Percentiles rank a stretch among this genome's conserved stretches.
phyloP scores from a whole-genome alignment of 2,888 invertebrate species.

The Yponomeuta evonymella region DNA sequence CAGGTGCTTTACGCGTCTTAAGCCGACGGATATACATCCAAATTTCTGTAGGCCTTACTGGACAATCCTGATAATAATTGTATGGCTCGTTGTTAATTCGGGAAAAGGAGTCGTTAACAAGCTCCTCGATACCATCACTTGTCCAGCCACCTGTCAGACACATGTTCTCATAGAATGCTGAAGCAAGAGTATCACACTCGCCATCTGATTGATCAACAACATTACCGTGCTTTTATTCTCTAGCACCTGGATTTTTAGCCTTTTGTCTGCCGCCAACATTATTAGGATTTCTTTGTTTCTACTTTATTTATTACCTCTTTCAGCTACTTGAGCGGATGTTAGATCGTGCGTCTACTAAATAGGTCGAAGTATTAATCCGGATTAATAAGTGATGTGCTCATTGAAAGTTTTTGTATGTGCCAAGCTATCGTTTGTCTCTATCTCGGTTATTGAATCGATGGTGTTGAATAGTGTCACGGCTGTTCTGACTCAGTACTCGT shows the following conservation, averaged over 20 bases:
- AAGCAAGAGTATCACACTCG: too few species aligned
- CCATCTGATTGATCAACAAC: slow-evolving; percentile 43
- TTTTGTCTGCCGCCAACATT: slow-evolving; percentile 32
- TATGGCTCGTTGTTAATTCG: too few species aligned
- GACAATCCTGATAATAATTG: too few species aligned
- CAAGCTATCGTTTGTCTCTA: slow-evolving; percentile 20
- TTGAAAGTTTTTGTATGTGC: slow-evolving; percentile 17
- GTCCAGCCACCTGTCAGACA: too few species aligned
- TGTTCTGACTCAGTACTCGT: slow-evolving; percentile 15
- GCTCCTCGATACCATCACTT: too few species aligned
- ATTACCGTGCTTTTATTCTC: slow-evolving; percentile 40
- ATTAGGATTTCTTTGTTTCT: slow-evolving; percentile 17
- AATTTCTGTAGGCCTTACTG: too few species aligned
- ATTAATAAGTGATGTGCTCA: slow-evolving; percentile 18
- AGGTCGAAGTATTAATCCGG: slow-evolving; percentile 3
- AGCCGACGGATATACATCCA: too few species aligned
- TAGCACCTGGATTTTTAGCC: slow-evolving; percentile 23
- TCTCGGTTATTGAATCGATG: slow-evolving; percentile 28
- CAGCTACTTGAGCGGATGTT: background rate
- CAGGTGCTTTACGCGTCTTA: too few species aligned
- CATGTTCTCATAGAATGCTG: too few species aligned
- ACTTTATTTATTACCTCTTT: slow-evolving; percentile 11
- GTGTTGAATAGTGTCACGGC: slow-evolving; percentile 55
- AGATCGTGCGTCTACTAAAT: slow-evolving; percentile 13
- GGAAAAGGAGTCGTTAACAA: too few species aligned